Evolutionary conservation across 2,888 invertebrate species (phyloP).

Genomic region (Cheilosia impressa): DNA sequence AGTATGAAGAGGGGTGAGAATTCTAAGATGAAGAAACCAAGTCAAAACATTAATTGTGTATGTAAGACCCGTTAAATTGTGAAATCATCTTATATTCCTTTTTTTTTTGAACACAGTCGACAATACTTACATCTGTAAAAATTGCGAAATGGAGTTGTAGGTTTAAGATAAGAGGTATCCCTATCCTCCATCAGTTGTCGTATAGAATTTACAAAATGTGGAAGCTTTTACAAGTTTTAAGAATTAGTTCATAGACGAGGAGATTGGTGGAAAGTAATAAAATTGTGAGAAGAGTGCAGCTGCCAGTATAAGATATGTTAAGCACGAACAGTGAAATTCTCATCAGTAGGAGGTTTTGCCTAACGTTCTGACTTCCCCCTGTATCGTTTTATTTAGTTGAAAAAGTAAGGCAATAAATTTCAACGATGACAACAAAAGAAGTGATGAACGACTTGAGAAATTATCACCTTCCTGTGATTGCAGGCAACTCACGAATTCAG

Average conservation of each 20-base stretch:
- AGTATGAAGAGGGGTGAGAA: background rate
- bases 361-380: constrained; percentile 29
- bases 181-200: constrained; percentile 27
- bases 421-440: constrained; percentile 50
- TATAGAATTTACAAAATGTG: constrained; percentile 52
- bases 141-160: constrained; percentile 35
- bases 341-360: constrained; percentile 25
- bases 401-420: constrained; percentile 47
- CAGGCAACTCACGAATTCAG: constrained; percentile 13
- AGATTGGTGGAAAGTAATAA: constrained; percentile 25
- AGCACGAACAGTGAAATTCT: constrained; percentile 20
- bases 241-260: constrained; percentile 38
- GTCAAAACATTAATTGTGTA: constrained; percentile 62
- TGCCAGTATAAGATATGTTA: constrained; percentile 31
- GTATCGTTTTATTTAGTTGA: constrained; percentile 38
- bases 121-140: constrained; percentile 45
- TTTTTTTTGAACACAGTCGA: constrained; percentile 25
- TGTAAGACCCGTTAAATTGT: constrained; percentile 64
- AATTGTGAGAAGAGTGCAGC: constrained; percentile 30
- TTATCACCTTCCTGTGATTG: constrained; percentile 55
- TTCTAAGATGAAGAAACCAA: constrained; percentile 48
- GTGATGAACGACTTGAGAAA: constrained; percentile 54
- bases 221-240: constrained; percentile 33
- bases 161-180: constrained; percentile 50
- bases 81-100: constrained; percentile 52